Conservation (phyloP, 1,140 invertebrate species). For the Adoxophyes honmai region DNA sequence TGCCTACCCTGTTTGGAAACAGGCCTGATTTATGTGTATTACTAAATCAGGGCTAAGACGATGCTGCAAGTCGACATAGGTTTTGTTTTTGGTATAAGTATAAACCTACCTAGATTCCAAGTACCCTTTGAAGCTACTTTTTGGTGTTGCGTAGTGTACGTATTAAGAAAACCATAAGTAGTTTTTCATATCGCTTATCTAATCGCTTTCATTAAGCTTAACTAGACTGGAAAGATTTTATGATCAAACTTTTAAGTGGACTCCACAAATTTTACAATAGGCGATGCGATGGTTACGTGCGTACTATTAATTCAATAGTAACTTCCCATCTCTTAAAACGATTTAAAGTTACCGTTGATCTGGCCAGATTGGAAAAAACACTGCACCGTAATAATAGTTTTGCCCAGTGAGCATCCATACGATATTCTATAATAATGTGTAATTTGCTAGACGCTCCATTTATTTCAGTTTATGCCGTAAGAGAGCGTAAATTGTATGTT, state of each 20-base stretch:
- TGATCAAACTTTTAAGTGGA: constrained; percentile 13
- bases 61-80: too few species aligned
- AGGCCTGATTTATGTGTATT: too few species aligned
- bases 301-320: too few species aligned
- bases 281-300: background rate
- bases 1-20: too few species aligned
- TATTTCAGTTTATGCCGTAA: constrained; percentile 34
- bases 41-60: too few species aligned
- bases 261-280: background rate
- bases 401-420: background rate
- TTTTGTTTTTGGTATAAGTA: too few species aligned
- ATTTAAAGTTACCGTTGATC: background rate
- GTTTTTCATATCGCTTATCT: constrained; percentile 31
- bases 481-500: constrained; percentile 45
- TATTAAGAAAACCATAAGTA: constrained; percentile 9
- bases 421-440: constrained; percentile 19
- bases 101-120: too few species aligned
- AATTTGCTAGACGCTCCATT: constrained; percentile 39
- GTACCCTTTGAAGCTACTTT: background rate
- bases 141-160: background rate
- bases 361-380: background rate
- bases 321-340: too few species aligned
- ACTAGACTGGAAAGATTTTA: constrained; percentile 58
- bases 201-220: constrained; percentile 39
- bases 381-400: background rate